These are phyloP conservation scores for Drosophila rhopaloa DNA, from an alignment of 1,140 invertebrate species.

Conservation along the genomic window DNA sequence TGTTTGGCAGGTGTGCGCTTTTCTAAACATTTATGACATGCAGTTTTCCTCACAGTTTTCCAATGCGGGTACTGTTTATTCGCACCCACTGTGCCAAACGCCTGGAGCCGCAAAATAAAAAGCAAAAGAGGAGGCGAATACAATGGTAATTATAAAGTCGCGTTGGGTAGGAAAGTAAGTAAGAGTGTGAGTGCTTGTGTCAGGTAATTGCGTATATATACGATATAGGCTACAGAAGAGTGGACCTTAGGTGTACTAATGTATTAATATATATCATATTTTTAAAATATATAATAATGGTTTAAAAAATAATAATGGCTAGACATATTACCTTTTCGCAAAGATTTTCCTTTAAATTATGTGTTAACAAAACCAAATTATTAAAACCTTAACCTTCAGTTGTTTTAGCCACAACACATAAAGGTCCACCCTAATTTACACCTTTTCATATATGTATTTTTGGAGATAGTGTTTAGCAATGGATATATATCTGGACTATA, in stretches of 20 bases:
- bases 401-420: neutral
- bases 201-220: conserved; percentile 42
- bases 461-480: conserved; percentile 12
- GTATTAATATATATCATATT: too few species aligned
- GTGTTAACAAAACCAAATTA: too few species aligned
- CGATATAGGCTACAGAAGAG: neutral
- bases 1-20: conserved; percentile 19
- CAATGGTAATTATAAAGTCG: conserved; percentile 47
- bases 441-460: neutral
- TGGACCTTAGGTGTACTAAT: neutral
- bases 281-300: too few species aligned
- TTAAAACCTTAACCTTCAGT: neutral
- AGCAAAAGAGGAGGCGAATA: conserved; percentile 24
- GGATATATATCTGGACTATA: conserved; percentile 46
- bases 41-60: conserved; percentile 32
- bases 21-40: conserved; percentile 33
- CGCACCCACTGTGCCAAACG: conserved; percentile 24
- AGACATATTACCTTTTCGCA: too few species aligned
- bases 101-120: conserved; percentile 16
- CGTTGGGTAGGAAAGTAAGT: conserved; percentile 15
- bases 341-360: too few species aligned
- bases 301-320: too few species aligned
- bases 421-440: conserved; percentile 7
- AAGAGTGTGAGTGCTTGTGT: conserved; percentile 32
- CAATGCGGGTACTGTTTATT: conserved; percentile 24